phyloP scores from a whole-genome alignment of 2,888 invertebrate species.

The Calephelis perditalis region DNA sequence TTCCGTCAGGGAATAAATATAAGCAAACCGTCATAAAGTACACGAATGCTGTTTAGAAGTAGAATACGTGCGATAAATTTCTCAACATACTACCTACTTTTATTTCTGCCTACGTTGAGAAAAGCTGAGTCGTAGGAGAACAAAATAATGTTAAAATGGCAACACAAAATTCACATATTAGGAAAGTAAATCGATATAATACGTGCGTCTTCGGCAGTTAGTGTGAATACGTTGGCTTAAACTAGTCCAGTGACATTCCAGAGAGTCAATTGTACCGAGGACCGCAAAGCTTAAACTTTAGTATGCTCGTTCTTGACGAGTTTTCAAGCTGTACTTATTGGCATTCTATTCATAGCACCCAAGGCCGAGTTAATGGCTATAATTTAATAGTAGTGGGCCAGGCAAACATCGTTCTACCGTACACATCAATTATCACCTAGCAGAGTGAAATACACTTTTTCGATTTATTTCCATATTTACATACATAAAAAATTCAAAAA shows the following conservation, averaged over 20 bases:
- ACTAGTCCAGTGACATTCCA: constrained; percentile 42
- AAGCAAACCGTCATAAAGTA: too few species aligned
- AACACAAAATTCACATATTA: constrained; percentile 55
- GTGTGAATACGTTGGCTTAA: constrained; percentile 40
- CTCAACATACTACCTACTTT: too few species aligned
- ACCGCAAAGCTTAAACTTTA: constrained; percentile 34
- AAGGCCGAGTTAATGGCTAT: background rate
- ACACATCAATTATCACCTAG: too few species aligned
- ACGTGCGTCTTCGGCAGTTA: constrained; percentile 47
- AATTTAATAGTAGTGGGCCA: background rate
- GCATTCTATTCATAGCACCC: constrained; percentile 9
- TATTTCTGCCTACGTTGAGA: too few species aligned
- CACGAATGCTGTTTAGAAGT: too few species aligned
- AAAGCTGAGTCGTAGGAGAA: too few species aligned
- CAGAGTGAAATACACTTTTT: too few species aligned
- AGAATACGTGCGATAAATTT: too few species aligned
- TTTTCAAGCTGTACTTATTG: constrained; percentile 15
- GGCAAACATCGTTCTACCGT: too few species aligned
- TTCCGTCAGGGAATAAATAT: too few species aligned
- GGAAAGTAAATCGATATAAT: constrained; percentile 53
- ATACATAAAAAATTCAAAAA: too few species aligned
- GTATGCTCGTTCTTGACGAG: constrained; percentile 19
- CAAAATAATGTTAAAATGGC: constrained; percentile 30
- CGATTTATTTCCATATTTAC: background rate
- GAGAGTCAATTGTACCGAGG: constrained; percentile 47